A percentile compares a stretch with the other conserved stretches of the same genome.
phyloP scores from a whole-genome alignment of 2,113 vertebrate genomes.

The Ciconia maguari region DNA sequence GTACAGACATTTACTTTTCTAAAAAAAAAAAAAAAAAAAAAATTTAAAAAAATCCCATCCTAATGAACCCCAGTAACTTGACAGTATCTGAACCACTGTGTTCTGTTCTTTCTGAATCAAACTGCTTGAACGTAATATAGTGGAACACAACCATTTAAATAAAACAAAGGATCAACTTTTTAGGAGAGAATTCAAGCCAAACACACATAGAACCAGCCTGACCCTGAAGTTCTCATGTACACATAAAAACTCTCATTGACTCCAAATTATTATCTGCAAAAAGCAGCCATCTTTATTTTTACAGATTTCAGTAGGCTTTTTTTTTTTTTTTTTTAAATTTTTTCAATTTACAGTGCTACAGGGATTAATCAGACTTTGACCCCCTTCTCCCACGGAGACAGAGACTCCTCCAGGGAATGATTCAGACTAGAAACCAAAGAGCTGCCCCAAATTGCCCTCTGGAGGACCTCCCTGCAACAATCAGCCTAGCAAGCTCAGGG shows the following conservation, averaged over 20 bases:
- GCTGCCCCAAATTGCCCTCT: not conserved
- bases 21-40: not conserved
- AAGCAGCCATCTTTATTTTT: not conserved
- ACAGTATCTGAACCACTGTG: conserved; percentile 34
- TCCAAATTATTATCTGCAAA: not conserved
- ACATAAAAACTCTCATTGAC: not conserved
- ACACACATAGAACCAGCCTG: not conserved
- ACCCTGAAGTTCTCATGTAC: not conserved
- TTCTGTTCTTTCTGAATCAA: conserved; percentile 43
- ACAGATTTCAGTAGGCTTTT: not conserved
- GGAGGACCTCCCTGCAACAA: not conserved
- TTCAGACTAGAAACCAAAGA: not conserved
- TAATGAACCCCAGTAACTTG: conserved; percentile 30
- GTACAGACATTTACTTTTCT: conserved; percentile 71
- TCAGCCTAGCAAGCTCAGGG: not conserved
- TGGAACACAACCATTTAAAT: conserved; percentile 48
- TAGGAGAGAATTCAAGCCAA: not conserved
- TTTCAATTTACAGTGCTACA: not conserved
- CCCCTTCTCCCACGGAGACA: not conserved
- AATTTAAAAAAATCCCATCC: not conserved
- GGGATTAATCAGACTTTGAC: not conserved
- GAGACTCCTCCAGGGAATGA: not conserved
- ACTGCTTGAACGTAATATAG: conserved; percentile 64
- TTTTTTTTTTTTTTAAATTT: not conserved
- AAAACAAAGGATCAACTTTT: not conserved